Evolutionary conservation across 2,113 vertebrate species (phyloP), one percentile per base, ranked within the genome.

Genomic region (Alosa alosa): DNA sequence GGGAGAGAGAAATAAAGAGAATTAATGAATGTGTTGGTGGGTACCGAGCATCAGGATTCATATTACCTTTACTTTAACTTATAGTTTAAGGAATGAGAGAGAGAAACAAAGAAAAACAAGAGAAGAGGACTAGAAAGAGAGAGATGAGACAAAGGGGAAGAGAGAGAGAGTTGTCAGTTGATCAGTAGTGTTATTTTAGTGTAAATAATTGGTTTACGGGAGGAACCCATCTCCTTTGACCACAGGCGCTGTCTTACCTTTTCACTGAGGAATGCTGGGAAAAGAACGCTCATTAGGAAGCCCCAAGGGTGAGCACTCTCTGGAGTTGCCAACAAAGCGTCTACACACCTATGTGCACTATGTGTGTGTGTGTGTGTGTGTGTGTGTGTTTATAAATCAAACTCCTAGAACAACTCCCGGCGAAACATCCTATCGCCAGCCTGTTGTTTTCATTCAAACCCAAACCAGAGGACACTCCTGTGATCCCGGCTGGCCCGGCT

Each of bases 271-370:
- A 96, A 96, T 92, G 88, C 55, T 89, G 60, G 45, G 15, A 83
- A 82, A 86, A 93, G 92, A 93, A 88, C 94, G 95, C 95, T 94
- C 57, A 52, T 95, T 95, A 94, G 84, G 85, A 87, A 85, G 60
- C 90, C 90, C 55, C 93, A 92, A 92, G 93, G 92, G 94, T 94
- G 94, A 96, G 96, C 97, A 94, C 93, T 96, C 91, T 90, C 94
- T 90, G 87, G 92, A 93, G 92, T 88, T 93, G 82, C 84, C 90
- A 84, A 88, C 13, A 0, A 78, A 89, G 88, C 92, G 93, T 93
- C 91, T 78, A 88, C 86, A 93, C 92, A 89, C 89, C 85, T 89
- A 82, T 90, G 82, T 86, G 52, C 45, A 22, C 11, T 75, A 10
- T 75, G n/a, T 31, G 68, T 75, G 25, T 72, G 64, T 72, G 7